Evolutionary conservation across 2,888 invertebrate genomes (phyloP).

Genomic region (Synergus gifuensis): DNA sequence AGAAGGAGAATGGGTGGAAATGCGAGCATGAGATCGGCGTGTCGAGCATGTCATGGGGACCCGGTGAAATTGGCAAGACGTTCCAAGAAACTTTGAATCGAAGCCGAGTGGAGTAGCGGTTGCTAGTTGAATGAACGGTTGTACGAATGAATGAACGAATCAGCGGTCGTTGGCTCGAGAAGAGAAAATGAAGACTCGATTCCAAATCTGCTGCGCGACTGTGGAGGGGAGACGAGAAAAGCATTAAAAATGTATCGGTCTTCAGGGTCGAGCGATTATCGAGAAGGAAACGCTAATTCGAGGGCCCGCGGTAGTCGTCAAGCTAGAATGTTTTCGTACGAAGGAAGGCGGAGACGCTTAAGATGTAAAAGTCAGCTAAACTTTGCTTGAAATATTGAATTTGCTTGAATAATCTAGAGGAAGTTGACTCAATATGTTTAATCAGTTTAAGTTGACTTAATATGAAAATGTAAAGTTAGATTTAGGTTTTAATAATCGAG

Average conservation of each 20-base stretch:
- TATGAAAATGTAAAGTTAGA: not conserved
- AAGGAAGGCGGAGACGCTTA: not conserved
- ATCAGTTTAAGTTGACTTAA: not conserved
- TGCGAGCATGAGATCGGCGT: constrained; percentile 54
- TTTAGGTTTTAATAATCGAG: not conserved
- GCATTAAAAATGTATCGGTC: constrained; percentile 35
- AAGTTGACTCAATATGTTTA: no score
- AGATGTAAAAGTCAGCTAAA: not conserved
- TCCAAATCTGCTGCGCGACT: constrained; percentile 53
- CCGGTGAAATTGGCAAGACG: constrained; percentile 73
- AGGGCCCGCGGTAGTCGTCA: not conserved
- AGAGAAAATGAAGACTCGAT: constrained; percentile 58
- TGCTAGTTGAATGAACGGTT: constrained; percentile 66
- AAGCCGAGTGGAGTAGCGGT: constrained; percentile 71
- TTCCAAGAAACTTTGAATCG: constrained; percentile 74
- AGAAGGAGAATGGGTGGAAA: constrained; percentile 49
- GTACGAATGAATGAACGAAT: constrained; percentile 61
- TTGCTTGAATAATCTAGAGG: not conserved
- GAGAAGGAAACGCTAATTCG: constrained; percentile 8
- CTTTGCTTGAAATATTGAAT: no score
- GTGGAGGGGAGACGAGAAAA: not conserved
- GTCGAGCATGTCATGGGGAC: constrained; percentile 61
- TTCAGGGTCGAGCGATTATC: constrained; percentile 18
- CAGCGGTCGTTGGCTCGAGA: constrained; percentile 59
- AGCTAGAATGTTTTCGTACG: not conserved